A percentile compares a stretch with the other conserved stretches of the same genome.
phyloP scores from a whole-genome alignment of 2,113 vertebrate species.

The Charina bottae region DNA sequence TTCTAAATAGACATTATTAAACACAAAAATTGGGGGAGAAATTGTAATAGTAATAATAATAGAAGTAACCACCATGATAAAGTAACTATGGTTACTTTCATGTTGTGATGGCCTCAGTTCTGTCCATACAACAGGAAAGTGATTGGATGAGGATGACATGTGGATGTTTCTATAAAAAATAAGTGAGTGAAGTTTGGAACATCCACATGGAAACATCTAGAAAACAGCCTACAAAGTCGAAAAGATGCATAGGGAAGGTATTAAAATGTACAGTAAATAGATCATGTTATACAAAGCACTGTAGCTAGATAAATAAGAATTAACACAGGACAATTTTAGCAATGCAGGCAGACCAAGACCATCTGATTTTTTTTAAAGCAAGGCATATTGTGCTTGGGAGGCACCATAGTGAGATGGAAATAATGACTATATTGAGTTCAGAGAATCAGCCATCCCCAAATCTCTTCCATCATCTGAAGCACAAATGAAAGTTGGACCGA shows the following conservation, averaged over 20 bases:
- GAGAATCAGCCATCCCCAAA: constrained; percentile 52
- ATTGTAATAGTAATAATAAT: neutral
- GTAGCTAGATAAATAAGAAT: neutral
- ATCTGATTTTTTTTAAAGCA: constrained; percentile 26
- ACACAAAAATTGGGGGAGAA: neutral
- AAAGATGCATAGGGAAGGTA: neutral
- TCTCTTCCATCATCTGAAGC: constrained; percentile 69
- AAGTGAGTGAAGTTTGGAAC: neutral
- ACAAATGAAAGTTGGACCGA: constrained; percentile 64
- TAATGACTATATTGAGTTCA: constrained; percentile 45
- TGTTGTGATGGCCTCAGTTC: neutral
- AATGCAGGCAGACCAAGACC: neutral
- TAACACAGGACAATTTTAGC: neutral
- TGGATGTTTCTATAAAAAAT: neutral
- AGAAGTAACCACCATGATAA: neutral
- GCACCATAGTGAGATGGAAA: constrained; percentile 50
- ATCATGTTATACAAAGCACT: neutral
- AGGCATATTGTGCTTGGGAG: constrained; percentile 7
- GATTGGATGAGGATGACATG: neutral
- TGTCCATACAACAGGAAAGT: neutral
- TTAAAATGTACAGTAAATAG: neutral
- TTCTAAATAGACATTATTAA: neutral
- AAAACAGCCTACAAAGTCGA: neutral
- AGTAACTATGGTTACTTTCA: neutral
- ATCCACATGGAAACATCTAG: neutral